Percentiles rank a stretch among this genome's conserved stretches.
These are phyloP conservation scores for Fistularia commersonii DNA, from an alignment of 2,797 vertebrate genomes.

Conservation along the genomic window DNA sequence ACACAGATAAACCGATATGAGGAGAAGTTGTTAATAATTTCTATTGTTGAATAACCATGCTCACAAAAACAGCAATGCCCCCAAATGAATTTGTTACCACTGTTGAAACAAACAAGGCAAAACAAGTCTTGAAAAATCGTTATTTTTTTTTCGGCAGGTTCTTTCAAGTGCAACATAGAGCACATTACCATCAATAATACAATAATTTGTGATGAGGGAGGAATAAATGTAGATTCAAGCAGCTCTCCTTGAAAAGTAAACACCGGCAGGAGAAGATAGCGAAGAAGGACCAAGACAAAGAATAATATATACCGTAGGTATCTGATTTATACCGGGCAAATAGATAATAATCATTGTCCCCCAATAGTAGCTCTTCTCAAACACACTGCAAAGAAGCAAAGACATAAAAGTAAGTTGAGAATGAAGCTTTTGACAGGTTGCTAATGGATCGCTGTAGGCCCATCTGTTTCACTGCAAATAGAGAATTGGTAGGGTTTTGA, in stretches of 20 bases:
- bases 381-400: conserved; percentile 69
- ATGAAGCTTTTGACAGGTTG: conserved; percentile 83
- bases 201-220: conserved; percentile 47
- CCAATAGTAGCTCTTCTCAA: conserved; percentile 64
- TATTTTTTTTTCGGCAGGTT: conserved; percentile 42
- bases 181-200: conserved; percentile 61
- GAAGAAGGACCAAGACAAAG: conserved; percentile 33
- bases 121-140: conserved; percentile 46
- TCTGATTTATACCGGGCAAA: conserved; percentile 71
- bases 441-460: conserved; percentile 85
- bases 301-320: conserved; percentile 58
- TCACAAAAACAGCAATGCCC: conserved; percentile 42
- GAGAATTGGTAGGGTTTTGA: conserved; percentile 78
- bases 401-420: conserved; percentile 81
- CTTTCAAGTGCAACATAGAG: conserved; percentile 47
- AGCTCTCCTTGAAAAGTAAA: conserved; percentile 42
- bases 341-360: conserved; percentile 73
- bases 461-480: conserved; percentile 85
- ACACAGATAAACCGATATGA: conserved; percentile 30
- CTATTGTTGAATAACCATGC: conserved; percentile 51
- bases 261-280: conserved; percentile 35
- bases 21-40: conserved; percentile 62
- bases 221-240: conserved; percentile 54
- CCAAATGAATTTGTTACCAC: conserved; percentile 44
- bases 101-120: conserved; percentile 50